Base-by-base conservation (phyloP, 2,113 vertebrate species). In the Planiliza haematocheilus region DNA sequence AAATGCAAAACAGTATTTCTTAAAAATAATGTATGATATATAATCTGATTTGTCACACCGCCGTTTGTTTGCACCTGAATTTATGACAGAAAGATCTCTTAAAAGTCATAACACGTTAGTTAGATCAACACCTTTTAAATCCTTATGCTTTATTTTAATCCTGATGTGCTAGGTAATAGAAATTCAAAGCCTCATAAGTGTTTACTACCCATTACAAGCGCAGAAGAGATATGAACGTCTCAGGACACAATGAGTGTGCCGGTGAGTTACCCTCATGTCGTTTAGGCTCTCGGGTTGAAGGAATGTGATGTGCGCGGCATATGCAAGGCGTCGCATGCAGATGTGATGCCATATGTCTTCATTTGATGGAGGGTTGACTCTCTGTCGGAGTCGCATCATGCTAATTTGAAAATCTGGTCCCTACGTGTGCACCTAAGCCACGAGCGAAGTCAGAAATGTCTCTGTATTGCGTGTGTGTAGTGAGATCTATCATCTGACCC, bases 291-390 rank as follows among this genome's bases (percentile, higher is more conserved):
- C 94, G 77, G 94, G 94, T 94, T 94, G 93, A 73, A 92, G 91
- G 90, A 94, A 93, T 92, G 91, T 93, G 94, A 95, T 93, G 94
- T 91, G 84, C 92, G 90, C 91, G 92, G 92, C 95, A 96, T 94
- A 94, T 95, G 91, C 93, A 93, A 93, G 90, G 92, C 93, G 93
- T 91, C 79, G 93, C 84, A 94, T 91, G 91, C 94, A 94, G 94
- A 88, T 94, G 94, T 92, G 88, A 90, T 90, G 91, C 95, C 95
- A 96, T 96, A 96, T 95, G 95, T 95, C 95, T 96, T 78, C 91
- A 94, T 94, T 95, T 95, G 93, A 96, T 91, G 89, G 94, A 95
- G 94, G 65, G 53, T 72, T 81, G 64, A 73, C 74, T 50, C 46
- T 53, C 73, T 30, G 95, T 93, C 91, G 85, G 91, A 69, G 56